phyloP scores from a whole-genome alignment of 2,888 invertebrate species.

The Nephrotoma appendiculata region DNA sequence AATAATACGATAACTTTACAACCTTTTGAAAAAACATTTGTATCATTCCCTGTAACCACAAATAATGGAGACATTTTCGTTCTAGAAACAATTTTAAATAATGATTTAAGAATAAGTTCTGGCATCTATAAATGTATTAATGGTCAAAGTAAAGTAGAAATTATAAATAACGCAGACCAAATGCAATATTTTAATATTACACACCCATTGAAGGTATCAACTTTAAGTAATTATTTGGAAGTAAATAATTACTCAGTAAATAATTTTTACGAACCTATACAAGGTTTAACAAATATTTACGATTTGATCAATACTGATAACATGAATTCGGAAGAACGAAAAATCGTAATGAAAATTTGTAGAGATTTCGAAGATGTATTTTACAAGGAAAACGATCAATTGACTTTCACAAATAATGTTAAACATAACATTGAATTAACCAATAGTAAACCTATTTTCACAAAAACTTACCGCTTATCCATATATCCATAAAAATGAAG shows the following conservation, averaged over 20 bases:
- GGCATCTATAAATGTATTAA: too few relatives aligned
- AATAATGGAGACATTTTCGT: too few relatives aligned
- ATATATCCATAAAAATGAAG: neutral
- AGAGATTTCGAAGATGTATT: neutral
- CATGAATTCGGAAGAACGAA: neutral
- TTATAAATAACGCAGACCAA: too few relatives aligned
- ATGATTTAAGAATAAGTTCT: too few relatives aligned
- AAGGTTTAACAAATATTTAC: neutral
- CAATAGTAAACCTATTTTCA: neutral
- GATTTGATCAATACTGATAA: neutral
- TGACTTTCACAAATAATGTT: neutral
- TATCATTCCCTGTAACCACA: too few relatives aligned
- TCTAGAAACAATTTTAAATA: too few relatives aligned
- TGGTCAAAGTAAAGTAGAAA: too few relatives aligned
- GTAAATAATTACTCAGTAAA: neutral
- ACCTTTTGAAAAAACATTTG: neutral
- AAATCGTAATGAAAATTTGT: neutral
- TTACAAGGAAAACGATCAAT: neutral
- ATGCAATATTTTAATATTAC: too few relatives aligned
- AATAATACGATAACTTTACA: neutral
- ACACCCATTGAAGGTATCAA: too few relatives aligned
- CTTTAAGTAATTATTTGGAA: neutral
- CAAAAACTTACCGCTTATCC: neutral
- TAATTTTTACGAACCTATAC: neutral
- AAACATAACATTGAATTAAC: neutral